Evolutionary conservation across 2,797 vertebrate genomes (phyloP).

Genomic region (Pteropus rufus): DNA sequence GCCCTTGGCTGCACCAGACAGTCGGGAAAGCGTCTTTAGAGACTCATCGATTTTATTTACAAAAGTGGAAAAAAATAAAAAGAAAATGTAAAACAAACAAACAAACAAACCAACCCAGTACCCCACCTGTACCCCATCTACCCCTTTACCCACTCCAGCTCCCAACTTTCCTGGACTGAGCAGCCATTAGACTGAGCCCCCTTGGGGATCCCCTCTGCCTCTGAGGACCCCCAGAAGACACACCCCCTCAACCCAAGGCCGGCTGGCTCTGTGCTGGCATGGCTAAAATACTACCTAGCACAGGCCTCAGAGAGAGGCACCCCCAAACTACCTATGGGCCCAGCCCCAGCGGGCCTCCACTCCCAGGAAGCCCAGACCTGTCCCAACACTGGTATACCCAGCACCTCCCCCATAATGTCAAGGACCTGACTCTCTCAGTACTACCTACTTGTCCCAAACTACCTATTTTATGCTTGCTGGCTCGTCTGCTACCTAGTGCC

Average conservation of each 20-base stretch:
- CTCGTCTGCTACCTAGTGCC: constrained; percentile 77
- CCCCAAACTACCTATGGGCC: constrained; percentile 77
- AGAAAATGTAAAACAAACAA: constrained; percentile 6
- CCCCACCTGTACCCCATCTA: not conserved
- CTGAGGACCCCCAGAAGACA: constrained; percentile 31
- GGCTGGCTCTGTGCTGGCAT: constrained; percentile 34
- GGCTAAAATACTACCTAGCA: constrained; percentile 77
- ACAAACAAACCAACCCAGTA: constrained; percentile 31
- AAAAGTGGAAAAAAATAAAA: constrained; percentile 54
- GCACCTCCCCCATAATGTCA: constrained; percentile 13
- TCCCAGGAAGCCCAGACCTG: constrained; percentile 42
- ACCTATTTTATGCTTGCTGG: constrained; percentile 83
- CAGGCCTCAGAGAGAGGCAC: constrained; percentile 68
- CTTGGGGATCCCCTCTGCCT: constrained; percentile 40
- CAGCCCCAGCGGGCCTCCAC: constrained; percentile 35
- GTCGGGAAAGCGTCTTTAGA: constrained; percentile 77
- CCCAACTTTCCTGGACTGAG: constrained; percentile 32
- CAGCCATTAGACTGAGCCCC: constrained; percentile 20
- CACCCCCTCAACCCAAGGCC: constrained; percentile 5
- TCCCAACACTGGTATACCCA: constrained; percentile 68
- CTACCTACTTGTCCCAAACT: constrained; percentile 86
- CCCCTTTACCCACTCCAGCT: not conserved
- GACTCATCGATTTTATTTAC: constrained; percentile 70
- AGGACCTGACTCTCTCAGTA: constrained; percentile 80
- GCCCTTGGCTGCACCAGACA: constrained; percentile 77